Percentiles rank a stretch among this genome's conserved stretches.
These are phyloP conservation scores for Drosophila hamatofila DNA, from an alignment of 2,888 invertebrate genomes.

Conservation along the genomic window DNA sequence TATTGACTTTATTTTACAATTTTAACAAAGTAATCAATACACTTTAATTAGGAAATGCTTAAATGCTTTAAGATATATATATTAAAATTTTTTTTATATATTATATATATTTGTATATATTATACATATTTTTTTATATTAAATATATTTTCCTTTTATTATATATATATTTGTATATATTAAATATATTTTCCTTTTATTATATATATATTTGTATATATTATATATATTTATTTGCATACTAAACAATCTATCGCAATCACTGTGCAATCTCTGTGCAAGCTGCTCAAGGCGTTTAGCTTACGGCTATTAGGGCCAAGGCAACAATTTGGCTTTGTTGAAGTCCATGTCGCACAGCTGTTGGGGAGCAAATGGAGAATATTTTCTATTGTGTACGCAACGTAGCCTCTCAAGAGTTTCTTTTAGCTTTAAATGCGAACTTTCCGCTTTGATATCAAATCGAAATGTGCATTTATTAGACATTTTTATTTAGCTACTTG, in stretches of 20 bases:
- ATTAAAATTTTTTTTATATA: not conserved
- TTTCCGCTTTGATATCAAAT: not conserved
- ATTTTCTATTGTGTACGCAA: slow-evolving; percentile 8
- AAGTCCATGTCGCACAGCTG: slow-evolving; percentile 10
- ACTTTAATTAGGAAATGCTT: too few relatives aligned
- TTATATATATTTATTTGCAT: not conserved
- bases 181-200: too few relatives aligned
- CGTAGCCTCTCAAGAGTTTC: not conserved
- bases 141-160: not conserved
- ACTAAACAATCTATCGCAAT: not conserved
- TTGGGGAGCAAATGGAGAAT: slow-evolving; percentile 3
- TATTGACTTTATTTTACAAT: too few relatives aligned
- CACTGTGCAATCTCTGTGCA: slow-evolving; percentile 14
- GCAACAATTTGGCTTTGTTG: slow-evolving; percentile 24
- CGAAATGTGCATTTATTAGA: not conserved
- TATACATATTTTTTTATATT: not conserved
- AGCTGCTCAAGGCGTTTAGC: slow-evolving; percentile 16
- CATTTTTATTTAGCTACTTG: not conserved
- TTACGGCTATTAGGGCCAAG: slow-evolving; percentile 20
- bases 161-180: too few relatives aligned
- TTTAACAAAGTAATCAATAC: too few relatives aligned
- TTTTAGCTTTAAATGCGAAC: not conserved
- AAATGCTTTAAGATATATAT: too few relatives aligned
- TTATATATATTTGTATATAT: not conserved
- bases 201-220: too few relatives aligned